Percentiles rank a stretch among this genome's conserved stretches.
These are phyloP conservation scores for Pemphredon lugubris DNA, from an alignment of 2,888 invertebrate species.

Conservation along the genomic window DNA sequence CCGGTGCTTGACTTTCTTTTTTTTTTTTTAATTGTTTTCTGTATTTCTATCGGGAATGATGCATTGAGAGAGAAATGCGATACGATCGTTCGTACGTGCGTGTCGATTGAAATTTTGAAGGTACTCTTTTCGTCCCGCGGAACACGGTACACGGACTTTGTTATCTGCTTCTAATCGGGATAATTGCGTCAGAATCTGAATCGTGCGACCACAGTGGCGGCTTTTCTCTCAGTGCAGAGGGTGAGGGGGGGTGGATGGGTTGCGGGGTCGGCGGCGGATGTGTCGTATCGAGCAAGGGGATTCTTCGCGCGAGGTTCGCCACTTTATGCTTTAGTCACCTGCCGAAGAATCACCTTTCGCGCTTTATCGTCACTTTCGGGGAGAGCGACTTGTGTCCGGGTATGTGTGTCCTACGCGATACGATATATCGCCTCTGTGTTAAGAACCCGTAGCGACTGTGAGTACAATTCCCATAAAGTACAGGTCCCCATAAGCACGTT, in stretches of 20 bases:
- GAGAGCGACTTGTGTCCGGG: slow-evolving; percentile 28
- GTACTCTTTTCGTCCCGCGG: not conserved
- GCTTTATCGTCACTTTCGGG: not conserved
- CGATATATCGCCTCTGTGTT: slow-evolving; percentile 38
- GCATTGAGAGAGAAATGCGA: slow-evolving; percentile 6
- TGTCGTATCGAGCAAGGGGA: slow-evolving; percentile 2
- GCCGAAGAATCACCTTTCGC: slow-evolving; percentile 5
- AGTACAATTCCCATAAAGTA: slow-evolving; percentile 62
- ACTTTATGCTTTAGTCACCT: too few species aligned
- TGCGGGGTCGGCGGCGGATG: not conserved
- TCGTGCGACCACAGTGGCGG: not conserved
- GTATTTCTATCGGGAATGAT: not conserved
- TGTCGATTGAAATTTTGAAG: not conserved
- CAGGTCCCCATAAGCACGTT: slow-evolving; percentile 66
- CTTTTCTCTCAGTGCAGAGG: slow-evolving; percentile 8
- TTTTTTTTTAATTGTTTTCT: slow-evolving; percentile 1
- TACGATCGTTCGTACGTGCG: not conserved
- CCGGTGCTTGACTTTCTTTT: slow-evolving; percentile 14
- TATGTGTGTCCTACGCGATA: slow-evolving; percentile 29
- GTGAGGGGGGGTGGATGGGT: not conserved
- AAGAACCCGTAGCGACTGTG: slow-evolving; percentile 59
- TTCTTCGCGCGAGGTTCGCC: slow-evolving; percentile 3
- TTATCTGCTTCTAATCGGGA: too few species aligned
- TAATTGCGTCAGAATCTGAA: too few species aligned
- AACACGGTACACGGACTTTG: too few species aligned